Conservation (phyloP, 2,888 invertebrate genomes). For the Homarus gammarus region DNA sequence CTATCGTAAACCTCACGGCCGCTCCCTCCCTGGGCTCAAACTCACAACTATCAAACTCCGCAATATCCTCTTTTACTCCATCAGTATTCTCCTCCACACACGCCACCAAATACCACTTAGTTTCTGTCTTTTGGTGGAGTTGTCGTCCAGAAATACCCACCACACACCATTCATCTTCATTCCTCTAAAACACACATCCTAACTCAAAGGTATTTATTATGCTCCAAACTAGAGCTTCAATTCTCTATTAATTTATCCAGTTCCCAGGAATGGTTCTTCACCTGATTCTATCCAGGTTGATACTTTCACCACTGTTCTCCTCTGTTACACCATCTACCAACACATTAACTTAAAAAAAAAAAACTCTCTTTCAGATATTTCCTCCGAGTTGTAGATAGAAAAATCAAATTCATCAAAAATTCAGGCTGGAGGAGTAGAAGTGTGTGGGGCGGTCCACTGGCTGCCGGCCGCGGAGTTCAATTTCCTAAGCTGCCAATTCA, state of each 20-base stretch:
- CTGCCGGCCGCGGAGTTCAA: background rate
- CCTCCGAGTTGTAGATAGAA: background rate
- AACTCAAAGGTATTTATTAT: too few species aligned
- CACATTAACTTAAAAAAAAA: too few species aligned
- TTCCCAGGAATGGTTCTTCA: too few species aligned
- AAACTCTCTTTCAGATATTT: too few species aligned
- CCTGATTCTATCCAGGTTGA: too few species aligned
- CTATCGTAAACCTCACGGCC: background rate
- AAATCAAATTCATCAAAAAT: background rate
- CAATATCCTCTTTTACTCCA: conserved; percentile 18
- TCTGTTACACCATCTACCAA: too few species aligned
- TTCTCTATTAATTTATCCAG: too few species aligned
- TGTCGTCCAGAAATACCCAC: background rate
- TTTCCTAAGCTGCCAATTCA: conserved; percentile 9
- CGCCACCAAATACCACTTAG: conserved; percentile 23
- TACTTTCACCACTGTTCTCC: too few species aligned
- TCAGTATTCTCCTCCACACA: conserved; percentile 14
- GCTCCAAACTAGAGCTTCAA: too few species aligned
- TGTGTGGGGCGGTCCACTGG: too few species aligned
- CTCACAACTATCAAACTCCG: background rate
- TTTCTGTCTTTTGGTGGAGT: background rate
- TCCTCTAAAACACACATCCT: background rate
- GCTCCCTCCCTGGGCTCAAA: background rate
- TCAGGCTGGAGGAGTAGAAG: background rate
- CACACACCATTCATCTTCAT: background rate